Evolutionary conservation across 2,888 invertebrate species (phyloP).

Genomic region (Timema cristinae): DNA sequence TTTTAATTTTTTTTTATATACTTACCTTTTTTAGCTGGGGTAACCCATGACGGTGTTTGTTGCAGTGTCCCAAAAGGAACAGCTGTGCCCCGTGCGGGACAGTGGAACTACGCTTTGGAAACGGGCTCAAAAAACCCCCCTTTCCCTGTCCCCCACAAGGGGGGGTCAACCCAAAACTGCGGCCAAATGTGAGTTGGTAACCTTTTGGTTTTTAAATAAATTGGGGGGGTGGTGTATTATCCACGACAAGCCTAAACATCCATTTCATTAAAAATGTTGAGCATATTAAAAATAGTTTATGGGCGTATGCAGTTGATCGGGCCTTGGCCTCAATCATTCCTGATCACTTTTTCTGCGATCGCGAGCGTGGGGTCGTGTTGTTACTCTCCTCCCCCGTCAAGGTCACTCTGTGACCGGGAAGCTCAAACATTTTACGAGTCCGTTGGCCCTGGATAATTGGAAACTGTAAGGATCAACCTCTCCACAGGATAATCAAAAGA

Average conservation of each 20-base stretch:
- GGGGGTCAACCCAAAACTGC: constrained; percentile 10
- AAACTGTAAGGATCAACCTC: constrained; percentile 45
- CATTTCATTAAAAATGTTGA: too few species aligned
- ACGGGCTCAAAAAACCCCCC: constrained; percentile 45
- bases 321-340: background rate
- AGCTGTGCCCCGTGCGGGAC: constrained; percentile 48
- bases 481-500: constrained; percentile 47
- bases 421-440: constrained; percentile 56
- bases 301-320: background rate
- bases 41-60: constrained; percentile 27
- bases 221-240: too few species aligned
- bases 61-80: constrained; percentile 49
- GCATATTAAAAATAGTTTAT: background rate
- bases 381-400: constrained; percentile 46
- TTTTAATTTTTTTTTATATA: too few species aligned
- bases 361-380: constrained; percentile 48
- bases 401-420: constrained; percentile 51
- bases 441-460: constrained; percentile 48
- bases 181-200: background rate
- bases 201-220: too few species aligned
- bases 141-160: constrained; percentile 6
- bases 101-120: constrained; percentile 51
- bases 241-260: too few species aligned
- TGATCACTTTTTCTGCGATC: constrained; percentile 37
- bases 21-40: too few species aligned